A percentile compares a stretch with the other conserved stretches of the same genome.
Conservation (phyloP, 2,113 vertebrate species). For the Hiodon alosoides region DNA sequence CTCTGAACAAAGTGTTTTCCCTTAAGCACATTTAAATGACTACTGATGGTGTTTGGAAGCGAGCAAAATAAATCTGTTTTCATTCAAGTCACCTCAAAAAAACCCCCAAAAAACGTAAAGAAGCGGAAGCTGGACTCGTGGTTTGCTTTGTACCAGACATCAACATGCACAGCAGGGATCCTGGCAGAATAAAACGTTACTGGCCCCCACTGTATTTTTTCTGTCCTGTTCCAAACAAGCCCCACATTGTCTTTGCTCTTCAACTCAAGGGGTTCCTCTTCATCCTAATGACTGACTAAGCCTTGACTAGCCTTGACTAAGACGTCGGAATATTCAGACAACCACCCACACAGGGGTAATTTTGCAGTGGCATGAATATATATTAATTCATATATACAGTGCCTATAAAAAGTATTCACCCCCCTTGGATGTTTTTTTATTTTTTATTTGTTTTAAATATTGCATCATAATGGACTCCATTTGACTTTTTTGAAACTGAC, state of each 20-base stretch:
- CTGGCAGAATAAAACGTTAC: background rate
- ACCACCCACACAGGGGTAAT: too few relatives aligned
- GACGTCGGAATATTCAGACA: too few relatives aligned
- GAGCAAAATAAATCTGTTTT: slow-evolving; percentile 12
- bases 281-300: background rate
- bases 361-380: too few relatives aligned
- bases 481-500: too few relatives aligned
- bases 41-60: background rate
- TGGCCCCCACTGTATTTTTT: background rate
- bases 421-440: too few relatives aligned
- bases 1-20: background rate
- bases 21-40: background rate
- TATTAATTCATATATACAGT: too few relatives aligned
- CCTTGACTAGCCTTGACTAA: too few relatives aligned
- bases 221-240: background rate
- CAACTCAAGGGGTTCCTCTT: background rate
- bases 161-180: background rate
- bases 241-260: background rate
- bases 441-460: too few relatives aligned
- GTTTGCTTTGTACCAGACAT: slow-evolving; percentile 5
- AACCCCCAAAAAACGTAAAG: too few relatives aligned
- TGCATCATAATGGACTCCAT: too few relatives aligned
- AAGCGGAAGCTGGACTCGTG: background rate
- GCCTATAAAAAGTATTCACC: too few relatives aligned
- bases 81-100: background rate